Evolutionary conservation across 2,113 vertebrate species (phyloP).

Genomic region (Semnornis frantzii): DNA sequence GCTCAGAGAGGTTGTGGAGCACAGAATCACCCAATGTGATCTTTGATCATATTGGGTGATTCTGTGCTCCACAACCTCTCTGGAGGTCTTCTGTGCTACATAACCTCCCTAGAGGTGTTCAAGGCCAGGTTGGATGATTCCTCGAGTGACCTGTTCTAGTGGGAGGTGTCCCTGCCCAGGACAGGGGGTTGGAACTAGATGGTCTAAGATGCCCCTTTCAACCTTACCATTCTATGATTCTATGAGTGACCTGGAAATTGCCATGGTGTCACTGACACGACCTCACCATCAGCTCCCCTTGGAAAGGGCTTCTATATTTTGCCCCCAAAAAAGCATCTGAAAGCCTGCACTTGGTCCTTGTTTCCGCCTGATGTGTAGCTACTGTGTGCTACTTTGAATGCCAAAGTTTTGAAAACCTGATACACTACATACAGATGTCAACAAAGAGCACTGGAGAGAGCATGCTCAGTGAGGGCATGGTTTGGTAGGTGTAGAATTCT

Average conservation of each 20-base stretch:
- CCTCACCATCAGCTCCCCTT: not conserved
- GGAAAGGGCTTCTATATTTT: not conserved
- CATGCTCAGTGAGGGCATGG: not conserved
- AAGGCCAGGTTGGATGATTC: too few species aligned
- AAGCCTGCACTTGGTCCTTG: not conserved
- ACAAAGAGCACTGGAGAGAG: not conserved
- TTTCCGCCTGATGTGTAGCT: not conserved
- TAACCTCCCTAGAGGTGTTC: too few species aligned
- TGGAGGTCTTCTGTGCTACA: too few species aligned
- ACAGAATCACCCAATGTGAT: too few species aligned
- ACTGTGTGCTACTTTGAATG: not conserved
- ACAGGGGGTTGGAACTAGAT: too few species aligned
- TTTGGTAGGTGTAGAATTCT: not conserved
- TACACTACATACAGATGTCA: not conserved
- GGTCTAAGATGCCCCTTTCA: too few species aligned
- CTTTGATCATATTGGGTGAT: too few species aligned
- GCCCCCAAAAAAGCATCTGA: fast-evolving
- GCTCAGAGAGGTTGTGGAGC: too few species aligned
- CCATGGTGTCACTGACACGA: not conserved
- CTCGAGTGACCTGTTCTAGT: too few species aligned
- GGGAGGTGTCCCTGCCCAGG: too few species aligned
- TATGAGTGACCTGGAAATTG: slow-evolving; percentile 35
- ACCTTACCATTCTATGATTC: too few species aligned
- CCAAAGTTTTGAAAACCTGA: not conserved
- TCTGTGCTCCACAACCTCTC: too few species aligned